Evolutionary conservation across 2,113 vertebrate species (phyloP).

Genomic region (Oreamnos americanus): DNA sequence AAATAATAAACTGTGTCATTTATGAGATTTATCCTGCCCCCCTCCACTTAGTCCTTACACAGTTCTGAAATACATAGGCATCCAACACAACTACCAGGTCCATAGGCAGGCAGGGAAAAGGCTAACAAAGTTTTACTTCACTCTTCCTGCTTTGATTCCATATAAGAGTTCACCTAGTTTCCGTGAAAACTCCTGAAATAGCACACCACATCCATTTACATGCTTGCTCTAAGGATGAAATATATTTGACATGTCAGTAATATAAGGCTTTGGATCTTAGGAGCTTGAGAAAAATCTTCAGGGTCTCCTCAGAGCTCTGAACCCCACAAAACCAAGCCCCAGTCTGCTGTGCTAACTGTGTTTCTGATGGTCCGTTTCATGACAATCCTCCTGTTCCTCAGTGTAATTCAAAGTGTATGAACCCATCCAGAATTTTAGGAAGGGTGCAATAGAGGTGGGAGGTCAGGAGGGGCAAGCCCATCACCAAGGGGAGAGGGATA

Average conservation of each 20-base stretch:
- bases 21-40: not conserved
- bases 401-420: not conserved
- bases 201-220: not conserved
- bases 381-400: not conserved
- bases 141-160: not conserved
- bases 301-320: not conserved
- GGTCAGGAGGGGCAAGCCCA: not conserved
- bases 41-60: not conserved
- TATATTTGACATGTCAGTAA: not conserved
- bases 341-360: not conserved
- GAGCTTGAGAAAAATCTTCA: not conserved
- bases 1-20: not conserved
- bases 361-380: not conserved
- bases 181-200: not conserved
- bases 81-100: not conserved
- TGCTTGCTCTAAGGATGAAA: not conserved
- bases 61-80: not conserved
- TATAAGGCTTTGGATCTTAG: not conserved
- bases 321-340: not conserved
- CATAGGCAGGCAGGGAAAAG: not conserved
- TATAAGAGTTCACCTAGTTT: not conserved
- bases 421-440: not conserved
- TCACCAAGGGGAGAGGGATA: not conserved
- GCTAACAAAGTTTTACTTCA: not conserved
- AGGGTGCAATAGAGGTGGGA: not conserved